Evolutionary conservation across 2,797 vertebrate species (phyloP).

Genomic region (Gastrophryne carolinensis): DNA sequence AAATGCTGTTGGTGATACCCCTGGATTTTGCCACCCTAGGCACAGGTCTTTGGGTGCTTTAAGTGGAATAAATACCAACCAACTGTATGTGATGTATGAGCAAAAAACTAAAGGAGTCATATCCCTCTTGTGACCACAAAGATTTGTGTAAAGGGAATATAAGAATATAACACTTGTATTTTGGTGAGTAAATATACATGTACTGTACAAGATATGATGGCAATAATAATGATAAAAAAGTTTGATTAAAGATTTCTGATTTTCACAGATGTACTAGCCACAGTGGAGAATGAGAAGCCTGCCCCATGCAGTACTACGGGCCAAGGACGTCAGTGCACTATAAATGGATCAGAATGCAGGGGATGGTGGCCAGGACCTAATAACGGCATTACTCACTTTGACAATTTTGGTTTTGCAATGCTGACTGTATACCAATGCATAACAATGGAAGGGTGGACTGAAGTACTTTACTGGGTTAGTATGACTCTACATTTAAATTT

Average conservation of each 20-base stretch:
- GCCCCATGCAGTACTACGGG: constrained; percentile 89
- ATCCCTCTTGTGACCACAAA: too few relatives aligned
- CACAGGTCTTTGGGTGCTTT: too few relatives aligned
- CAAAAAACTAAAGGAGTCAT: too few relatives aligned
- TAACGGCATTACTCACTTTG: constrained; percentile 94
- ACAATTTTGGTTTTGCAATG: constrained; percentile 98
- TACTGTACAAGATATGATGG: too few relatives aligned
- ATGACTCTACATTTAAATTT: background rate
- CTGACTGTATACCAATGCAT: constrained; percentile 96
- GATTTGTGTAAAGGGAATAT: too few relatives aligned
- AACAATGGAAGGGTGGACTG: constrained; percentile 96
- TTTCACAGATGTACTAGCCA: constrained; percentile 80
- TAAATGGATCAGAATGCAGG: constrained; percentile 88
- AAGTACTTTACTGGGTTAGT: constrained; percentile 94
- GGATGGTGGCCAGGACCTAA: constrained; percentile 91
- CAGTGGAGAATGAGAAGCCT: constrained; percentile 74
- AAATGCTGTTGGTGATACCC: too few relatives aligned
- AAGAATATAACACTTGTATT: too few relatives aligned
- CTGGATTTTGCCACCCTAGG: too few relatives aligned
- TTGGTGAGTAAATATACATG: too few relatives aligned
- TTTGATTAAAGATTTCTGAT: background rate
- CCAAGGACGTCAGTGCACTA: constrained; percentile 83
- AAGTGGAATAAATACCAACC: too few relatives aligned
- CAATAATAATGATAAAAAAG: too few relatives aligned
- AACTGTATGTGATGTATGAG: too few relatives aligned